phyloP scores from a whole-genome alignment of 2,888 invertebrate species.

The Drosophila subquinaria region DNA sequence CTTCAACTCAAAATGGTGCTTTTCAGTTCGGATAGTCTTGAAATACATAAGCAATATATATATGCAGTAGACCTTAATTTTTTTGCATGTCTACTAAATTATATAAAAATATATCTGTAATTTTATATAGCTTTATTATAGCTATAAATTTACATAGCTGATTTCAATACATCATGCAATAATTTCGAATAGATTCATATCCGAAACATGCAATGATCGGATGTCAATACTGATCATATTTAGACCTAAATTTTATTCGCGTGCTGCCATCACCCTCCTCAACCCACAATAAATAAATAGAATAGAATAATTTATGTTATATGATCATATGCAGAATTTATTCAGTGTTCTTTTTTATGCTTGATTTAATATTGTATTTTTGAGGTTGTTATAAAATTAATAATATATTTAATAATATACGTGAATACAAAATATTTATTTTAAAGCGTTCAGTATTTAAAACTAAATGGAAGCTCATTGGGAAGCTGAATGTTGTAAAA shows the following conservation, averaged over 20 bases:
- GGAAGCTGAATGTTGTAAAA: slow-evolving; percentile 57
- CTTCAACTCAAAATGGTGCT: too few species aligned
- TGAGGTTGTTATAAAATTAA: background rate
- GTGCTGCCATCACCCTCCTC: too few species aligned
- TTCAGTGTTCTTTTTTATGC: background rate
- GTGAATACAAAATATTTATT: slow-evolving; percentile 1
- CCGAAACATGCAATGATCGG: background rate
- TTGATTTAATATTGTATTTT: background rate
- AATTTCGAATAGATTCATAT: background rate
- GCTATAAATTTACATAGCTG: background rate
- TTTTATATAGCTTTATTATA: too few species aligned
- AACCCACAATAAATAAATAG: background rate
- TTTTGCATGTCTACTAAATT: too few species aligned
- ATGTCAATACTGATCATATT: background rate
- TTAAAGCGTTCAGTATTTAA: slow-evolving; percentile 29
- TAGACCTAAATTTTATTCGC: background rate
- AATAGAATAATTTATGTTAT: background rate
- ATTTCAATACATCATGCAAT: background rate
- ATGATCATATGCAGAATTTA: background rate
- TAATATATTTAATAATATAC: slow-evolving; percentile 3
- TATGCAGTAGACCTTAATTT: too few species aligned
- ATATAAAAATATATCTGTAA: too few species aligned
- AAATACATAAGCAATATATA: too few species aligned
- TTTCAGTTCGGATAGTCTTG: too few species aligned
- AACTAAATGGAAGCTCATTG: slow-evolving; percentile 40